These are phyloP conservation scores for Cotesia typhae DNA, from an alignment of 1,140 invertebrate genomes.

Conservation along the genomic window DNA sequence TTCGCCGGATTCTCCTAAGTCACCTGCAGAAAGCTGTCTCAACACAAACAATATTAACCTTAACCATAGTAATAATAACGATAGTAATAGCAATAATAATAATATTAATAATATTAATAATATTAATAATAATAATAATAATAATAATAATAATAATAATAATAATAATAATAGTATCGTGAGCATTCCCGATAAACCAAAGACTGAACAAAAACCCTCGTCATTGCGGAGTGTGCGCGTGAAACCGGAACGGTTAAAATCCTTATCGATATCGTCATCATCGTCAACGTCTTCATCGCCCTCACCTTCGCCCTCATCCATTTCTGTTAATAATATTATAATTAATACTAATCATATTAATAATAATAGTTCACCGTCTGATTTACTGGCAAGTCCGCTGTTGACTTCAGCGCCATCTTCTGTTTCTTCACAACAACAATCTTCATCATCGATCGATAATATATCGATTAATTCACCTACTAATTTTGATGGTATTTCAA, in stretches of 20 bases:
- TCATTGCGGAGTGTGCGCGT: too few relatives aligned
- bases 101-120: conserved; percentile 46
- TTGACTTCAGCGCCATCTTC: conserved; percentile 54
- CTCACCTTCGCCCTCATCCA: too few relatives aligned
- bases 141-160: too few relatives aligned
- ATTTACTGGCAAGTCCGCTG: conserved; percentile 53
- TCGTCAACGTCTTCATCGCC: too few relatives aligned
- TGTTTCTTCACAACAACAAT: background rate
- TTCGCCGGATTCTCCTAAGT: conserved; percentile 45
- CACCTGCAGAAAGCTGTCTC: conserved; percentile 50
- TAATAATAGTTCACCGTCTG: too few relatives aligned
- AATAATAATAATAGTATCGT: too few relatives aligned
- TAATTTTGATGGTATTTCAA: background rate
- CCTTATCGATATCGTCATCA: too few relatives aligned
- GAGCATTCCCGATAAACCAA: too few relatives aligned
- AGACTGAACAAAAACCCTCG: too few relatives aligned
- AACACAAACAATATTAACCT: conserved; percentile 46
- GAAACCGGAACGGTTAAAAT: too few relatives aligned
- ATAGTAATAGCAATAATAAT: conserved; percentile 40
- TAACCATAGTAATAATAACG: conserved; percentile 55
- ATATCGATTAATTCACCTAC: conserved; percentile 52
- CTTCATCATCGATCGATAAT: conserved; percentile 25
- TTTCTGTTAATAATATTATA: too few relatives aligned
- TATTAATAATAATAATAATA: conserved; percentile 31
- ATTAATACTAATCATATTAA: too few relatives aligned